A percentile compares a stretch with the other conserved stretches of the same genome.
These are phyloP conservation scores for Lepus americanus DNA, from an alignment of 2,113 vertebrate species.

Conservation along the genomic window DNA sequence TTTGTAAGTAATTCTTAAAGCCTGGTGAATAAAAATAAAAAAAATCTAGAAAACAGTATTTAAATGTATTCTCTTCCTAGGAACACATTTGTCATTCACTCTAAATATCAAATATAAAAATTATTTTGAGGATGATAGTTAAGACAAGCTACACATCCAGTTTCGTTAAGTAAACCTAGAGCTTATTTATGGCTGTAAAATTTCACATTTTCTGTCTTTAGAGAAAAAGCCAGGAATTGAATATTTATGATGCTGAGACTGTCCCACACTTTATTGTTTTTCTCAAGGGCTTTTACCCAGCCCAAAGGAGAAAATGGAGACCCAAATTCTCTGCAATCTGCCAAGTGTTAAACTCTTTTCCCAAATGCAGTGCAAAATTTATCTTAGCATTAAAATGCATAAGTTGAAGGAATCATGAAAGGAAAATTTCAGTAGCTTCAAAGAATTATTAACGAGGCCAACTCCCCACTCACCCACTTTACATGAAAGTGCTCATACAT, in stretches of 20 bases:
- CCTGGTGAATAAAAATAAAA: conserved; percentile 53
- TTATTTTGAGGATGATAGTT: conserved; percentile 57
- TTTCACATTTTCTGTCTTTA: conserved; percentile 52
- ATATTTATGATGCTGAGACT: conserved; percentile 81
- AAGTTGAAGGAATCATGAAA: conserved; percentile 20
- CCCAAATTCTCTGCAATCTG: conserved; percentile 56
- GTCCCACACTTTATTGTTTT: conserved; percentile 77
- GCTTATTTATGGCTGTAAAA: conserved; percentile 81
- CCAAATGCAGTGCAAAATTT: conserved; percentile 52
- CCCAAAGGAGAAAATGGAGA: conserved; percentile 66
- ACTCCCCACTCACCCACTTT: not conserved
- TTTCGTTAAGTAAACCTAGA: conserved; percentile 63
- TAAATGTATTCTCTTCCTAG: conserved; percentile 33
- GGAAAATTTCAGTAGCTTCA: not conserved
- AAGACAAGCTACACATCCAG: conserved; percentile 35
- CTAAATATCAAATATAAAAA: conserved; percentile 63
- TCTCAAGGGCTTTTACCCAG: conserved; percentile 79
- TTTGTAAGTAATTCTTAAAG: conserved; percentile 52
- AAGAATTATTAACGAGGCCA: conserved; percentile 31
- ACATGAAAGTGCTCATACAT: not conserved
- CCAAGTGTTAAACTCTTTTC: conserved; percentile 47
- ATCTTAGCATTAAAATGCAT: conserved; percentile 57
- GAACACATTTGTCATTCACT: conserved; percentile 37
- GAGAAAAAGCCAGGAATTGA: conserved; percentile 75
- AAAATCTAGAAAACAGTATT: not conserved